Evolutionary conservation across 2,797 vertebrate species (phyloP).

Genomic region (Dermochelys coriacea): DNA sequence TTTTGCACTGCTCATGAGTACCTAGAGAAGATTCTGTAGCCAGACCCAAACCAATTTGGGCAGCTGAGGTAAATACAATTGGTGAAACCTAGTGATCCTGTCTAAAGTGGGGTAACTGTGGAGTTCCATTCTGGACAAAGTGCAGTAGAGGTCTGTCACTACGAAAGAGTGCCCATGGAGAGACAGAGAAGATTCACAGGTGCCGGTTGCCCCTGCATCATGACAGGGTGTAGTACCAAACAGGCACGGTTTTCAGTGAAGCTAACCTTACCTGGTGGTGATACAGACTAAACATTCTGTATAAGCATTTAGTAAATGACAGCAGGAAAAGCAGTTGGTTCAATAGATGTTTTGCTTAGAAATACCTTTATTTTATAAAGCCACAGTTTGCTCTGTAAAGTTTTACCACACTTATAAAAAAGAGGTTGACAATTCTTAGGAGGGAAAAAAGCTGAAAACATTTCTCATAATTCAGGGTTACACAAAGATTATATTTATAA

Average conservation of each 20-base stretch:
- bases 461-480: constrained; percentile 81
- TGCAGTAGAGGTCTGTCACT: rapidly evolving
- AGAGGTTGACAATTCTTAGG: constrained; percentile 82
- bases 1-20: neutral
- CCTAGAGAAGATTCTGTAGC: neutral
- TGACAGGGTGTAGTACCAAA: neutral
- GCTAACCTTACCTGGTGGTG: neutral
- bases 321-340: constrained; percentile 73
- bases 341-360: constrained; percentile 87
- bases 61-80: neutral
- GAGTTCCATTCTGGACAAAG: neutral
- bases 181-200: neutral
- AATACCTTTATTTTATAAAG: constrained; percentile 94
- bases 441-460: constrained; percentile 82
- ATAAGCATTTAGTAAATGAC: neutral
- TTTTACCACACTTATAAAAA: constrained; percentile 91
- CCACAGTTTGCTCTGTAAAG: constrained; percentile 89
- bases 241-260: neutral
- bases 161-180: neutral
- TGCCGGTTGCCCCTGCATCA: neutral
- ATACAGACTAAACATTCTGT: neutral
- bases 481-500: constrained; percentile 84
- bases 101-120: neutral
- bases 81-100: neutral
- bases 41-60: too few species aligned